phyloP scores from a whole-genome alignment of 2,797 vertebrate species.

The Carapus acus region DNA sequence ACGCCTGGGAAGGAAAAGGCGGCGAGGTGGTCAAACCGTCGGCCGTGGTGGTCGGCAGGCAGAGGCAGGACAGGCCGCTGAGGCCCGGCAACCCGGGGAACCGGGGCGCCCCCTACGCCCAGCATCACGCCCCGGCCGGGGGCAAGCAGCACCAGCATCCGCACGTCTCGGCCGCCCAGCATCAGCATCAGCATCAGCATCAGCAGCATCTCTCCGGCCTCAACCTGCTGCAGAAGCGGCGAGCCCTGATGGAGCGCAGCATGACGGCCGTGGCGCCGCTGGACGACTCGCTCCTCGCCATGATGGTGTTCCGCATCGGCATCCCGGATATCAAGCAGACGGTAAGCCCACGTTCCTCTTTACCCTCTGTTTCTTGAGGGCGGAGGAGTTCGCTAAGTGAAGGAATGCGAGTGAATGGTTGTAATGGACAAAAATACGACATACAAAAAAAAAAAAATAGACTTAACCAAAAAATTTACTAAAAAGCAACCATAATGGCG shows the following conservation, averaged over 20 bases:
- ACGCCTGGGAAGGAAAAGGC: conserved; percentile 64
- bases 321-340: conserved; percentile 95
- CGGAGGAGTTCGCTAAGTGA: too few relatives aligned
- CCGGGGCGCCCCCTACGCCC: conserved; percentile 49
- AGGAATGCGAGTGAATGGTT: too few relatives aligned
- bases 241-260: conserved; percentile 80
- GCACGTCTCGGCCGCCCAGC: conserved; percentile 36
- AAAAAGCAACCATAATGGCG: too few relatives aligned
- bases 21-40: conserved; percentile 69
- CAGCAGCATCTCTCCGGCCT: conserved; percentile 48
- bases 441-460: too few relatives aligned
- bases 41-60: conserved; percentile 72
- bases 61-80: conserved; percentile 66
- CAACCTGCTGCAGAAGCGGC: conserved; percentile 61
- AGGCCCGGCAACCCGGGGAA: conserved; percentile 65
- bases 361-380: not conserved
- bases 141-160: conserved; percentile 45
- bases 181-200: too few relatives aligned
- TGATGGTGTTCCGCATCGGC: conserved; percentile 89
- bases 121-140: conserved; percentile 58
- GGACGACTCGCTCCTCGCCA: conserved; percentile 82
- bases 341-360: conserved; percentile 69
- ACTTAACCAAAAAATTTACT: too few relatives aligned
- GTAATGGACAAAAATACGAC: too few relatives aligned
- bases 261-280: conserved; percentile 78